A percentile compares a stretch with the other conserved stretches of the same genome.
Conservation (phyloP, 2,113 vertebrate genomes). For the Cryptotis parvus region DNA sequence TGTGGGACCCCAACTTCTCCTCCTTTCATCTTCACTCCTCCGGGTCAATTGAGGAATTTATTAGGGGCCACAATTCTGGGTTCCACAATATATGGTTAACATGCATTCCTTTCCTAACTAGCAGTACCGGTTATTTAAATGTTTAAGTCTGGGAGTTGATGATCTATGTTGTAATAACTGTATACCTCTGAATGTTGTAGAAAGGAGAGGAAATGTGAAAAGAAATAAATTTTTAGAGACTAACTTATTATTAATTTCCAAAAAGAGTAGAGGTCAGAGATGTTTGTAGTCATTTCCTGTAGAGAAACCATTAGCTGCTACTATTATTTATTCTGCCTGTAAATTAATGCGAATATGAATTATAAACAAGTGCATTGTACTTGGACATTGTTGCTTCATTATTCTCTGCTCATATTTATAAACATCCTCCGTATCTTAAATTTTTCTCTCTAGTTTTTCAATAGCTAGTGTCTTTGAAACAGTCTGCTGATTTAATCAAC, state of each 20-base stretch:
- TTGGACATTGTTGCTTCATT: not conserved
- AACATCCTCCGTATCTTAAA: not conserved
- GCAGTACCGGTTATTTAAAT: not conserved
- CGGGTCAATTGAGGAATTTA: not conserved
- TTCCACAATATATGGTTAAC: not conserved
- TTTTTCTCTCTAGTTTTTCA: conserved; percentile 8
- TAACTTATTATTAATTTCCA: not conserved
- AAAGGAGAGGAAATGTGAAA: not conserved
- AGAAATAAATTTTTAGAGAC: conserved; percentile 18
- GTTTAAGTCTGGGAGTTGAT: not conserved
- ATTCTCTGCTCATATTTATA: not conserved
- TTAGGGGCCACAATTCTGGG: not conserved
- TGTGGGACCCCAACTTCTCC: not conserved
- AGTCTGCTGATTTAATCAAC: conserved; percentile 62
- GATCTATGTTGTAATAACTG: not conserved
- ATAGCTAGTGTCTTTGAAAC: conserved; percentile 19
- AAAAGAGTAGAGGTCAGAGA: not conserved
- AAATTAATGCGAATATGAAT: not conserved
- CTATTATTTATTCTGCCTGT: not conserved
- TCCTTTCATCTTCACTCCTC: not conserved
- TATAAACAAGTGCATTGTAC: not conserved
- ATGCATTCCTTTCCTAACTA: not conserved
- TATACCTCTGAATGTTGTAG: not conserved
- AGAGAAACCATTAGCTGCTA: not conserved
- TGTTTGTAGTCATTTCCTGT: not conserved